These are phyloP conservation scores for Balanococcus diminutus DNA, from an alignment of 2,888 invertebrate genomes.

Conservation along the genomic window DNA sequence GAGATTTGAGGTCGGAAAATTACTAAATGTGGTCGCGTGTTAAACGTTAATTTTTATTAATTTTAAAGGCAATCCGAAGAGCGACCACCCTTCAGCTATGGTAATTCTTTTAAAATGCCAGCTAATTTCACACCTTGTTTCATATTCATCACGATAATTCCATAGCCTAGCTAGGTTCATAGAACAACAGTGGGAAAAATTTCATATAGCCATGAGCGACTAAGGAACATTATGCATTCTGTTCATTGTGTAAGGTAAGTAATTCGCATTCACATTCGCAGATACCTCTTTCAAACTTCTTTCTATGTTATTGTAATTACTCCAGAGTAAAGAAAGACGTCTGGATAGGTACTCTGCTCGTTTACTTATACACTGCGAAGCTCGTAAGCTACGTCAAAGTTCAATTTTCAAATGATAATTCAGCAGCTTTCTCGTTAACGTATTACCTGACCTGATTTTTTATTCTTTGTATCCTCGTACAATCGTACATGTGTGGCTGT, in stretches of 20 bases:
- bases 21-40: background rate
- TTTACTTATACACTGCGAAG: background rate
- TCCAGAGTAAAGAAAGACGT: background rate
- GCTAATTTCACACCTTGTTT: slow-evolving; percentile 19
- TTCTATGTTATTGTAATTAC: background rate
- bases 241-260: background rate
- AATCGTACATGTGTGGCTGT: background rate
- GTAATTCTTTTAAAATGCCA: background rate
- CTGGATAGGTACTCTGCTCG: background rate
- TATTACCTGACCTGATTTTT: slow-evolving; percentile 18
- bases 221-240: background rate
- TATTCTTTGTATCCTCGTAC: background rate
- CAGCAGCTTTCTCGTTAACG: background rate
- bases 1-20: background rate
- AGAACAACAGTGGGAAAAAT: background rate
- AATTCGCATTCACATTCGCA: background rate
- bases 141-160: background rate
- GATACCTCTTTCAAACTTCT: background rate
- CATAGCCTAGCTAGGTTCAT: background rate
- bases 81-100: background rate
- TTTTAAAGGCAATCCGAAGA: background rate
- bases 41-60: slow-evolving; percentile 21
- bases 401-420: slow-evolving; percentile 10
- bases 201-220: background rate
- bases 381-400: background rate